phyloP scores from a whole-genome alignment of 2,113 vertebrate species.

The Neotragus moschatus region DNA sequence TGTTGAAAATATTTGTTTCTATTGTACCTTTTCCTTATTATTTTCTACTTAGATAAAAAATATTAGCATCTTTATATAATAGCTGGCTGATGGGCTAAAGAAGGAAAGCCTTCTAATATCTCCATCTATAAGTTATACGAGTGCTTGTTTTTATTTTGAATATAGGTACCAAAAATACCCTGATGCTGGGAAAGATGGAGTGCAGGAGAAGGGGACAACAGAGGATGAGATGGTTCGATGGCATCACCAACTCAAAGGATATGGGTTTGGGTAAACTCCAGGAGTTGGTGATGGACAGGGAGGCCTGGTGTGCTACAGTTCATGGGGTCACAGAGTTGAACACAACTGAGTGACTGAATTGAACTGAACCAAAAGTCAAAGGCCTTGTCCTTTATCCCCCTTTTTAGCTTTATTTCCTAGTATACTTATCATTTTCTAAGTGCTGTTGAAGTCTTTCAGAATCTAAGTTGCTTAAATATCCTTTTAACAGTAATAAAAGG shows the following conservation, averaged over 20 bases:
- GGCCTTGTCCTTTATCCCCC: background rate
- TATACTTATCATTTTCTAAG: background rate
- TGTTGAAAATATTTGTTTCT: constrained; percentile 8
- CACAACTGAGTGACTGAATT: background rate
- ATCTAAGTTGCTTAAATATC: background rate
- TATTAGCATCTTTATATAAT: background rate
- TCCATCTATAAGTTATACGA: background rate
- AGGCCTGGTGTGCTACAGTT: rapidly evolving
- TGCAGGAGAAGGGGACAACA: background rate
- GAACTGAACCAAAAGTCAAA: background rate
- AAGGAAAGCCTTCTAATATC: background rate
- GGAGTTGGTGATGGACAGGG: background rate
- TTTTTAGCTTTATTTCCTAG: background rate
- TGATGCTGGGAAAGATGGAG: background rate
- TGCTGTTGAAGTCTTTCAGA: background rate
- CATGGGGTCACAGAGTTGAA: background rate
- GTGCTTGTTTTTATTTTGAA: constrained; percentile 1
- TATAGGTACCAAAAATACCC: background rate
- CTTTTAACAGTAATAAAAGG: background rate
- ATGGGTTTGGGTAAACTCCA: background rate
- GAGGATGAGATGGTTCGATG: background rate
- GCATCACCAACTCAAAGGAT: background rate
- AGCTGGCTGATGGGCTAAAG: background rate
- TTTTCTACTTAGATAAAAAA: background rate
- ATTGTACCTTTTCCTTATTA: background rate